Evolutionary conservation across 2,797 vertebrate species (phyloP).

Genomic region (Sebastes cheni): DNA sequence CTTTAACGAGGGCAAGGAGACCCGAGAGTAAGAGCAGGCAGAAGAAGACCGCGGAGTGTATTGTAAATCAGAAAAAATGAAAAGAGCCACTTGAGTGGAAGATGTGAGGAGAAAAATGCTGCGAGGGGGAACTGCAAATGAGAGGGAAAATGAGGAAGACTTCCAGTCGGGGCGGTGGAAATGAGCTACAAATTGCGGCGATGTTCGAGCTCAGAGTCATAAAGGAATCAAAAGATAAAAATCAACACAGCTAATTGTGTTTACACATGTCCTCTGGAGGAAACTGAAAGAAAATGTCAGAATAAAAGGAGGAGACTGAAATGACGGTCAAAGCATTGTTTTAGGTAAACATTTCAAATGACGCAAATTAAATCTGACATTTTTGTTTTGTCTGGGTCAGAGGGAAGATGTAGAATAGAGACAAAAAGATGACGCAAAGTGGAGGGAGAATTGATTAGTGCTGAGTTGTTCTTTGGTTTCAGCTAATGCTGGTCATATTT

Average conservation of each 20-base stretch:
- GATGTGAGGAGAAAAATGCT: conserved; percentile 23
- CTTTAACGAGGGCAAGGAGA: conserved; percentile 45
- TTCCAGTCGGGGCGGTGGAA: conserved; percentile 21
- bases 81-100: conserved; percentile 35
- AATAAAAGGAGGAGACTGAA: not conserved
- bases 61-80: conserved; percentile 17
- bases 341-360: conserved; percentile 1
- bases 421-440: not conserved
- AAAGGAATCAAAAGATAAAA: conserved; percentile 31
- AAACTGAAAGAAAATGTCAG: conserved; percentile 15
- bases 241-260: conserved; percentile 31
- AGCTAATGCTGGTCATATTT: conserved; percentile 10
- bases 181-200: conserved; percentile 49
- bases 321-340: not conserved
- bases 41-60: not conserved
- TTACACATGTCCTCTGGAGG: conserved; percentile 16
- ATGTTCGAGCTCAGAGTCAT: conserved; percentile 10
- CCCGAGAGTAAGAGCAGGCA: conserved; percentile 12
- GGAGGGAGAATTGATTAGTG: not conserved
- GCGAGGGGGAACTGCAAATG: conserved; percentile 47
- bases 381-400: not conserved
- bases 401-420: not conserved
- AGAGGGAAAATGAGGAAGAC: conserved; percentile 47
- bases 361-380: not conserved
- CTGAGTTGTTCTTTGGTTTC: not conserved